Conservation (phyloP, 2,888 invertebrate genomes). For the Melanotus villosus region DNA sequence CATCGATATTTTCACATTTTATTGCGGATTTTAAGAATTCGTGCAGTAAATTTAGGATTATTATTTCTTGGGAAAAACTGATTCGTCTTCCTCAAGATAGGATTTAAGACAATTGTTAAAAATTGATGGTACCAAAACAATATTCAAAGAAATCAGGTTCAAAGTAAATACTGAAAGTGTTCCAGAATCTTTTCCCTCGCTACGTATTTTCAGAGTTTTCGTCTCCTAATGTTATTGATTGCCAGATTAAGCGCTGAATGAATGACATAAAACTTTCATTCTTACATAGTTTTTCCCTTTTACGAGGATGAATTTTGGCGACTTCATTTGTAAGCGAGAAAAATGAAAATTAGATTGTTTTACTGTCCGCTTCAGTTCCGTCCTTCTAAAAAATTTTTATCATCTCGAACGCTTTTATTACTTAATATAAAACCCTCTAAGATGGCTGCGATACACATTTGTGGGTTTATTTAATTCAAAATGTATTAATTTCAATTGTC, state of each 20-base stretch:
- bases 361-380: constrained; percentile 16
- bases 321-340: constrained; percentile 33
- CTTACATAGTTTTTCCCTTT: constrained; percentile 33
- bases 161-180: too few relatives aligned
- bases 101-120: too few relatives aligned
- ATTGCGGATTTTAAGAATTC: too few relatives aligned
- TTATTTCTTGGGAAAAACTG: too few relatives aligned
- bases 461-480: constrained; percentile 8
- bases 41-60: too few relatives aligned
- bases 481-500: constrained; percentile 16
- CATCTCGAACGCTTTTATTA: constrained; percentile 17
- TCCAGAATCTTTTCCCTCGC: too few relatives aligned
- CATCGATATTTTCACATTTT: too few relatives aligned
- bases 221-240: constrained; percentile 33
- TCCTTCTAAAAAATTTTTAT: constrained; percentile 12
- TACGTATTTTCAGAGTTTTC: constrained; percentile 10
- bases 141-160: too few relatives aligned
- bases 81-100: too few relatives aligned
- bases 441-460: constrained; percentile 8
- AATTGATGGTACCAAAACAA: too few relatives aligned
- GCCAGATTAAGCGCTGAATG: constrained; percentile 29
- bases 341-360: constrained; percentile 31
- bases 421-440: constrained; percentile 23
- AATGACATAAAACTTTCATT: constrained; percentile 32
- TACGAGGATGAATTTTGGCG: constrained; percentile 35